A percentile compares a stretch with the other conserved stretches of the same genome.
phyloP scores from a whole-genome alignment of 2,888 invertebrate species.

The Octonoba sinensis region DNA sequence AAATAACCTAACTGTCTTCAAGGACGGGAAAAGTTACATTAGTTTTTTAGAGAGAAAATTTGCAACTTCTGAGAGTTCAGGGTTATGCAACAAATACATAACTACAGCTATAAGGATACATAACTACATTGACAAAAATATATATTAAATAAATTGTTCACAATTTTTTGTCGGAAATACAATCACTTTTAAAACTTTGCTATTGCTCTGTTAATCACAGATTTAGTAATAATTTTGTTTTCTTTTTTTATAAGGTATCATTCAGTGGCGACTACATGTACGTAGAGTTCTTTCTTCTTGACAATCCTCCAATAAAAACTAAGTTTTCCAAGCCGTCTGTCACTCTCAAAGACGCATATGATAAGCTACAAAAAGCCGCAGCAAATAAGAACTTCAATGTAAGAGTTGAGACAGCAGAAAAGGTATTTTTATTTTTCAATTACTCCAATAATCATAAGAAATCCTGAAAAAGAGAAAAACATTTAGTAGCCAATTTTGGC shows the following conservation, averaged over 20 bases:
- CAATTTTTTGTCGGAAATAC: too few relatives aligned
- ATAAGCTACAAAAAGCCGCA: slow-evolving; percentile 20
- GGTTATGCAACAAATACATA: too few relatives aligned
- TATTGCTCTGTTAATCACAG: neutral
- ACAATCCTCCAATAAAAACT: slow-evolving; percentile 10
- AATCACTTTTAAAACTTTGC: neutral
- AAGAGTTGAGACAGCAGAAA: neutral
- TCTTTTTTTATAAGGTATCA: slow-evolving; percentile 11
- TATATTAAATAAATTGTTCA: too few relatives aligned
- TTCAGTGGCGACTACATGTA: slow-evolving; percentile 31
- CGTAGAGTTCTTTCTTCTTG: slow-evolving; percentile 36
- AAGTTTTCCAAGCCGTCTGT: neutral
- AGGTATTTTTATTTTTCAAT: slow-evolving; percentile 11
- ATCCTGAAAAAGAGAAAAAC: neutral
- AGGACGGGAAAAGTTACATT: too few relatives aligned
- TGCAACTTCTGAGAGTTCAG: too few relatives aligned
- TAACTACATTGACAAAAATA: too few relatives aligned
- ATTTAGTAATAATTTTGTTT: neutral
- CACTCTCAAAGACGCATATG: slow-evolving; percentile 30
- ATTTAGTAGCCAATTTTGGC: too few relatives aligned
- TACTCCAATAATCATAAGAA: neutral
- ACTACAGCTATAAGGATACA: too few relatives aligned
- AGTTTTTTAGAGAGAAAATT: too few relatives aligned
- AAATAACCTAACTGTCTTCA: too few relatives aligned
- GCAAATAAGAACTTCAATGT: slow-evolving; percentile 16